phyloP scores from a whole-genome alignment of 2,797 vertebrate species.

The Alca torda region DNA sequence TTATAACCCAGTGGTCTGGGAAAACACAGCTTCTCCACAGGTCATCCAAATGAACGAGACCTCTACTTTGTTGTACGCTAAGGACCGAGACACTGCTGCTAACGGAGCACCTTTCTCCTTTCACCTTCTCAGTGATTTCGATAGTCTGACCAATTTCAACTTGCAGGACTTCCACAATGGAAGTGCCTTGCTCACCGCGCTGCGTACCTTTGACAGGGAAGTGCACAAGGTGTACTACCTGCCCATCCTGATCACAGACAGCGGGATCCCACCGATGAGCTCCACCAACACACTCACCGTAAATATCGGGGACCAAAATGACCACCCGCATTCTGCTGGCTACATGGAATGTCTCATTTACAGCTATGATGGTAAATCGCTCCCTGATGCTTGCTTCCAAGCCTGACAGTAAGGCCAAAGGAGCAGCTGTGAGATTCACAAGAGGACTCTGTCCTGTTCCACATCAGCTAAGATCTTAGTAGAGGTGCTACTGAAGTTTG shows the following conservation, averaged over 20 bases:
- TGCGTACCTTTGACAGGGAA: conserved; percentile 87
- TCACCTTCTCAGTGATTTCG: conserved; percentile 74
- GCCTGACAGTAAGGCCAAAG: background rate
- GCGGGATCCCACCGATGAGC: conserved; percentile 85
- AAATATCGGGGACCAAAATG: conserved; percentile 86
- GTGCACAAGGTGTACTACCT: conserved; percentile 83
- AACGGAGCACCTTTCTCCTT: conserved; percentile 86
- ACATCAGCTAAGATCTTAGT: background rate
- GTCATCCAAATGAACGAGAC: conserved; percentile 83
- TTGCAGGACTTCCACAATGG: conserved; percentile 86
- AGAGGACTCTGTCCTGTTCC: background rate
- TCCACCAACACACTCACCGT: conserved; percentile 86
- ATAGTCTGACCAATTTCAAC: conserved; percentile 78
- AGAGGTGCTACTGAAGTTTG: background rate
- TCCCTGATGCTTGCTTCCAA: background rate
- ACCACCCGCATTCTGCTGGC: conserved; percentile 86
- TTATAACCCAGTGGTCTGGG: conserved; percentile 88
- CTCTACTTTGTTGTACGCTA: conserved; percentile 81
- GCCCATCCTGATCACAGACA: conserved; percentile 86
- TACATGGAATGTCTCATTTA: conserved; percentile 85
- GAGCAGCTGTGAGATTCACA: background rate
- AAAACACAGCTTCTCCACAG: conserved; percentile 84
- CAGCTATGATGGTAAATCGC: conserved; percentile 81
- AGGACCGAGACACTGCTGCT: conserved; percentile 80
- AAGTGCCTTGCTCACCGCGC: conserved; percentile 81